Evolutionary conservation across 2,113 vertebrate species (phyloP).

Genomic region (Piprites chloris): DNA sequence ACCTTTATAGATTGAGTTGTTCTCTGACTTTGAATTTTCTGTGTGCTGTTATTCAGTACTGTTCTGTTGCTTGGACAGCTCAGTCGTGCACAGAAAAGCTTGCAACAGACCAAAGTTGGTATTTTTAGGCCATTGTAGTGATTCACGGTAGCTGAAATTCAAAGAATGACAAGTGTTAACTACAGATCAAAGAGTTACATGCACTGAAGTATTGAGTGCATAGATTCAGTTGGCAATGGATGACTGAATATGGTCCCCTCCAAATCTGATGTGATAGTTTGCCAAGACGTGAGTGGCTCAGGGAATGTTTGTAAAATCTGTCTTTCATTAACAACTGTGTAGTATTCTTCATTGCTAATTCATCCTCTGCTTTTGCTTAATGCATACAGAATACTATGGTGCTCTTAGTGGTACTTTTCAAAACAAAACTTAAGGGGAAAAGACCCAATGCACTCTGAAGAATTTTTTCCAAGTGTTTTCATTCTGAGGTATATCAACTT

Average conservation of each 20-base stretch:
- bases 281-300: not conserved
- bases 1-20: not conserved
- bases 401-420: not conserved
- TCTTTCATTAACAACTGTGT: not conserved
- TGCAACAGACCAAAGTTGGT: not conserved
- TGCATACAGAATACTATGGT: not conserved
- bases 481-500: not conserved
- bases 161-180: not conserved
- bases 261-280: not conserved
- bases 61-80: not conserved
- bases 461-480: not conserved
- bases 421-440: not conserved
- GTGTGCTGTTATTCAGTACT: not conserved
- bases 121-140: not conserved
- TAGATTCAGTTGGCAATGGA: not conserved
- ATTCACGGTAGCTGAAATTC: not conserved
- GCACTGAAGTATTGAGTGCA: not conserved
- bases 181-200: not conserved
- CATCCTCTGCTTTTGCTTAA: not conserved
- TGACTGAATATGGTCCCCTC: not conserved
- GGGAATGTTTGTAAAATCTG: not conserved
- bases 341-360: not conserved
- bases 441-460: not conserved
- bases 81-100: not conserved
- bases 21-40: not conserved